These are phyloP conservation scores for Barnardius zonarius DNA, from an alignment of 2,113 vertebrate genomes.

Conservation along the genomic window DNA sequence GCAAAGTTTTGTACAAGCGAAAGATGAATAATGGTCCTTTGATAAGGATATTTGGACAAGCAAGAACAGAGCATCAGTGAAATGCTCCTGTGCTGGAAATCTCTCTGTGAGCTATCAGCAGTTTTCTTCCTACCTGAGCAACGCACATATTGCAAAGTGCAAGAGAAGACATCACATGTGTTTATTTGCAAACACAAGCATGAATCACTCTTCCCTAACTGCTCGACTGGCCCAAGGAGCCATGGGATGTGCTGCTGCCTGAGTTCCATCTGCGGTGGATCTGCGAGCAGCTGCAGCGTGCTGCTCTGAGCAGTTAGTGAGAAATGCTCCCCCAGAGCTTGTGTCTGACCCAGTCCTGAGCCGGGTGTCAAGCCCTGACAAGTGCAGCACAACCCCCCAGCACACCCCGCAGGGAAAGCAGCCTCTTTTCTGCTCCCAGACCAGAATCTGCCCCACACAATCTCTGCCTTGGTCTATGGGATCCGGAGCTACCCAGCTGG, in stretches of 20 bases:
- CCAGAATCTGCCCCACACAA: neutral
- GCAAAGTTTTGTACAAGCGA: neutral
- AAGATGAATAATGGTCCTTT: neutral
- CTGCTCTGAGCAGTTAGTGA: neutral
- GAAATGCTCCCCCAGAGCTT: neutral
- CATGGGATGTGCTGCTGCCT: neutral
- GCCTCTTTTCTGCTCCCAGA: neutral
- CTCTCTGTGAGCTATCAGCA: neutral
- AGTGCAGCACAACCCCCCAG: neutral
- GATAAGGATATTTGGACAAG: neutral
- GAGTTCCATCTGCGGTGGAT: neutral
- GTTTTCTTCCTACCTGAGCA: neutral
- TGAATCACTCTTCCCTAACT: neutral
- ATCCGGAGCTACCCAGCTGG: neutral
- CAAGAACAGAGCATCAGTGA: neutral
- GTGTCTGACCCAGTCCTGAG: neutral
- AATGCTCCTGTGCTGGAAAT: neutral
- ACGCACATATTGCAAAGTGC: neutral
- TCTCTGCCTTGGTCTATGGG: neutral
- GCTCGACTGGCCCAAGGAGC: neutral
- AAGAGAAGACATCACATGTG: neutral
- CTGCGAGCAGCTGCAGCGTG: neutral
- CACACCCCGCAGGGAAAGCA: neutral
- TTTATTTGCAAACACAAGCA: conserved; percentile 3
- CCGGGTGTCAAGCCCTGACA: neutral